Evolutionary conservation across 2,888 invertebrate species (phyloP).

Genomic region (Lasioglossum leucozonium): DNA sequence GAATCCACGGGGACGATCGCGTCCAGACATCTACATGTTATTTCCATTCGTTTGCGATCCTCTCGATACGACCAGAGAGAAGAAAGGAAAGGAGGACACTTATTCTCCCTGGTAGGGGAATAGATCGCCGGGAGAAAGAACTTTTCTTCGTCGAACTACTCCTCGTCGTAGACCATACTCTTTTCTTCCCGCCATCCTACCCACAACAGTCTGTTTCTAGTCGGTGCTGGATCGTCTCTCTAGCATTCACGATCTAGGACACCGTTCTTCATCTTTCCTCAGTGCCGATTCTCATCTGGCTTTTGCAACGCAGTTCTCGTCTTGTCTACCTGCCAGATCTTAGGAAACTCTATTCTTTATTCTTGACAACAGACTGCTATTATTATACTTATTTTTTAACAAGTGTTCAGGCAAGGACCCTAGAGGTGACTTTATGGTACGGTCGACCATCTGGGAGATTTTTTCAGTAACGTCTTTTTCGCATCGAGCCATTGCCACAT

Average conservation of each 20-base stretch:
- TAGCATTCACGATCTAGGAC: neutral
- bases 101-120: neutral
- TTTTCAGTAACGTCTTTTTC: no score
- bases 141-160: neutral
- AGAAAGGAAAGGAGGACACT: constrained; percentile 4
- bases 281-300: neutral
- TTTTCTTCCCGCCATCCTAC: neutral
- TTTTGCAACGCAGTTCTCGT: neutral
- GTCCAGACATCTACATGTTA: constrained; percentile 80
- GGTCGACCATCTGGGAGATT: no score
- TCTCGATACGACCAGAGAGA: constrained; percentile 35
- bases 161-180: neutral
- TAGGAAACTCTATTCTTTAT: no score
- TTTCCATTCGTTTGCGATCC: constrained; percentile 79
- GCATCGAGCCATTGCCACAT: no score
- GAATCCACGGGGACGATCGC: constrained; percentile 54
- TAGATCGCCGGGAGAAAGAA: neutral
- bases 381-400: no score
- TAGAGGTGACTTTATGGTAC: no score
- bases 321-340: no score
- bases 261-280: neutral
- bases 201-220: constrained; percentile 2
- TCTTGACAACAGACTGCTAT: no score
- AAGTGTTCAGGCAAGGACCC: no score
- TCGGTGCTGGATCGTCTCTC: neutral